A percentile compares a stretch with the other conserved stretches of the same genome.
These are phyloP conservation scores for Drosophila infuscata DNA, from an alignment of 2,888 invertebrate genomes.

Conservation along the genomic window DNA sequence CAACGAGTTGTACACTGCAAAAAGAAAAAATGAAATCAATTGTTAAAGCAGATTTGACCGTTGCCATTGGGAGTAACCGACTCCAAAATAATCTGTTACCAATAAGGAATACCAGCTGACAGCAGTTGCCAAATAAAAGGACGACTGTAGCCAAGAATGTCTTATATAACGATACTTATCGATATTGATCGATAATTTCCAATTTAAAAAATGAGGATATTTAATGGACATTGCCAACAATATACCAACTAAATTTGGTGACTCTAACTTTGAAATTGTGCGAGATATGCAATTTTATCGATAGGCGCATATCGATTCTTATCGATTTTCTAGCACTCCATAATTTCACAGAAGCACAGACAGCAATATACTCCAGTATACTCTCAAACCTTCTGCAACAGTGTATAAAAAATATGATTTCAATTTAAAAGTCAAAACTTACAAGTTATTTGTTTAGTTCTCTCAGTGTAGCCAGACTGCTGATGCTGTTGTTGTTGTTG, in stretches of 20 bases:
- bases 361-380: too few relatives aligned
- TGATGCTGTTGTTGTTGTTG: background rate
- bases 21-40: too few relatives aligned
- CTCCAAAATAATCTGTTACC: background rate
- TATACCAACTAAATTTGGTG: background rate
- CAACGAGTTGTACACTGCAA: constrained; percentile 81
- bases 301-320: background rate
- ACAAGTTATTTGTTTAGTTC: constrained; percentile 9
- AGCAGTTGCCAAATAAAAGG: background rate
- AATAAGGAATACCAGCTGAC: background rate
- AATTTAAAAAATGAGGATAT: background rate
- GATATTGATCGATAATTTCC: too few relatives aligned
- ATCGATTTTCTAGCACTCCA: background rate
- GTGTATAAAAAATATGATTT: background rate
- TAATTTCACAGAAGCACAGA: rapidly evolving
- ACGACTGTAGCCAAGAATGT: background rate
- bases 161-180: too few relatives aligned
- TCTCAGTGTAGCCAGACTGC: constrained; percentile 10
- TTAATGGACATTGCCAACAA: background rate
- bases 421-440: background rate
- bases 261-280: background rate
- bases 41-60: too few relatives aligned
- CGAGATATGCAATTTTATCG: background rate
- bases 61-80: background rate
- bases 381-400: too few relatives aligned